Conservation (phyloP, 2,888 invertebrate genomes). For the Stegana nigrithorax region DNA sequence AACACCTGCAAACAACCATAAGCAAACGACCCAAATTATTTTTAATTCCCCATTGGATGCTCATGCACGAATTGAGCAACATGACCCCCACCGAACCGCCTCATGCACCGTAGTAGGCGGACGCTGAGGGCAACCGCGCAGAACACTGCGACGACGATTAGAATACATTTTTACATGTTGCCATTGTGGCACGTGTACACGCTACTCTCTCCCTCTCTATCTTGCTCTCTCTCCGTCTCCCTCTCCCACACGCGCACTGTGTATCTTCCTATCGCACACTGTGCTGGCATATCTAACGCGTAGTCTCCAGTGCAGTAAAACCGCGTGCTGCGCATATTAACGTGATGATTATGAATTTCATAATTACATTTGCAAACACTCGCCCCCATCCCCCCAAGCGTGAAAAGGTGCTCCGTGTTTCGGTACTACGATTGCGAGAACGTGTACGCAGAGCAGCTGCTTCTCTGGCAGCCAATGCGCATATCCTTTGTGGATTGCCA, state of each 20-base stretch:
- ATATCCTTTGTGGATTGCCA: constrained; percentile 52
- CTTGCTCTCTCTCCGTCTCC: too few species aligned
- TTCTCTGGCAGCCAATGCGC: constrained; percentile 33
- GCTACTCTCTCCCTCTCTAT: too few species aligned
- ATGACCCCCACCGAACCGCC: too few species aligned
- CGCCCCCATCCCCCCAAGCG: background rate
- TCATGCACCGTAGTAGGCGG: constrained; percentile 3
- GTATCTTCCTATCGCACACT: too few species aligned
- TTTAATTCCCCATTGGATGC: constrained; percentile 57
- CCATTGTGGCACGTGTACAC: too few species aligned
- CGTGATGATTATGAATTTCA: constrained; percentile 61
- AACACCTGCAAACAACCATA: constrained; percentile 44
- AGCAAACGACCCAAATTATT: constrained; percentile 57
- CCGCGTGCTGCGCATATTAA: constrained; percentile 59
- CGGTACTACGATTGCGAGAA: too few species aligned
- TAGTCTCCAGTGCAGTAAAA: too few species aligned
- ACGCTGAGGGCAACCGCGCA: constrained; percentile 20
- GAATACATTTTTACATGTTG: constrained; percentile 25
- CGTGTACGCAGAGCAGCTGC: constrained; percentile 13
- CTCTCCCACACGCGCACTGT: too few species aligned
- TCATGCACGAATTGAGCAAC: constrained; percentile 40
- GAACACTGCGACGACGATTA: constrained; percentile 18
- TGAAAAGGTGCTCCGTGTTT: constrained; percentile 9
- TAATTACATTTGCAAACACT: constrained; percentile 43
- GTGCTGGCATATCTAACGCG: too few species aligned